Base-by-base conservation (phyloP, 2,113 vertebrate species). In the Melanostigma gelatinosum region DNA sequence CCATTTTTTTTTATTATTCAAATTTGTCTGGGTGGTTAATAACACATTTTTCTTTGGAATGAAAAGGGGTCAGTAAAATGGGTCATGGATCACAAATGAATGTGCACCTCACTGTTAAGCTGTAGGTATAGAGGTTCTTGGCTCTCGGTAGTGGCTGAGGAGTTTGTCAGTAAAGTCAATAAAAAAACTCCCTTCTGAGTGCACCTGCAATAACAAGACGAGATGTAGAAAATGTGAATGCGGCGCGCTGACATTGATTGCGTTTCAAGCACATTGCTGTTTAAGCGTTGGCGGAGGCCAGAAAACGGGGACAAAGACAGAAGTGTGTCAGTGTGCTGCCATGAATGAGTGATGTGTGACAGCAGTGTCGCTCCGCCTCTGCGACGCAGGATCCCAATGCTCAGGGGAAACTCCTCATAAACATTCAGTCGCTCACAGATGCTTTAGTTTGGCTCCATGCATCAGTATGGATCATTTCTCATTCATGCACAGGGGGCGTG, bases 351-450 rank as follows among this genome's bases (percentile, higher is more conserved):
- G 55, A 55, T 66, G 64, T 82, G 66, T 3, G 65, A 75, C 78
- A 75, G 44, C 75, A 42, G 50, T 57, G 60, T 42, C 24, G 64
- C 78, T 89, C 82, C 80, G 76, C 66, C 77, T 69, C 72, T 54
- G 52, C 12, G 40, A 10, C 22, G 72, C 75, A 27, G 34, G 62
- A 63, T 27, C 58, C 5, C 2, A 34, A 74, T 72, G 82, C 77
- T 65, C 63, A 0, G 24, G 84, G 87, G 69, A 82, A 50, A 2
- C 50, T 32, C 58, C 85, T 85, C 85, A 87, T 90, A 73, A 86
- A 81, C 87, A 83, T 89, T 89, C 82, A 91, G 82, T 66, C 57
- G 74, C 63, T 83, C 48, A 46, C 76, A 73, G 64, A 75, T 70
- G 79, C 83, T 73, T 68, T 42, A 29, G 52, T 67, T 73, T 57